Base-by-base conservation (phyloP, 2,888 invertebrate species). In the Nesidiocoris tenuis region DNA sequence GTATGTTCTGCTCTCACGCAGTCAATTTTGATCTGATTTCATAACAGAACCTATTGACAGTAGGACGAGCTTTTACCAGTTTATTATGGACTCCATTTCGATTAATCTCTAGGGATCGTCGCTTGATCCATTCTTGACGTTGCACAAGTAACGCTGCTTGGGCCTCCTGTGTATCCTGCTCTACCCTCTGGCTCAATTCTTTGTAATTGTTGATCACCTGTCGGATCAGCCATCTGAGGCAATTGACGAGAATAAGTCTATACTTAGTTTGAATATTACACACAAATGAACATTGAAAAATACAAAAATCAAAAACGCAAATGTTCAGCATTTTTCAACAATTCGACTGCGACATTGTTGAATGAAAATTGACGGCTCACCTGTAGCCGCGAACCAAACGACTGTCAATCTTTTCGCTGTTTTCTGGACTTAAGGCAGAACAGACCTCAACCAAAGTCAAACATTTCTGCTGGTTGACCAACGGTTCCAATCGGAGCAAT, bases 371-470 rank as follows among this genome's bases (percentile, higher is more conserved):
- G n/a, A n/a, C n/a, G 19, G 57, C 55, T 76, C 76, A 87, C 81
- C 82, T 82, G 82, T 91, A 91, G 0, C 90, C 91, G 80, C 87
- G 87, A 77, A 88, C 87, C 7, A 93, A 87, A 0, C 89, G 89
- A 0, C 87, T 86, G 81, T 92, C 91, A 76, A 90, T 84, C 83
- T 88, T 89, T 1, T 84, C 83, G 68, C 86, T 87, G 12, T 75
- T 54, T 17, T 83, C 84, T 0, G 66, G 79, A n/a, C 18, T 55
- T 3, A 79, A 77, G 0, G 81, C 80, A 17, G 88, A 87, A 84
- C 91, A 91, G 1, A 89, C 89, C 84, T 94, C 93, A 0, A 95
- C 90, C 82, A 92, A 85, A 0, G 94, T 94, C 0, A 93, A 92
- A 83, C 93, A 93, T 81, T 89, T 87, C 82, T 90, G 90, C 79